Evolutionary conservation across 2,113 vertebrate species (phyloP).

Genomic region (Eurypyga helias): DNA sequence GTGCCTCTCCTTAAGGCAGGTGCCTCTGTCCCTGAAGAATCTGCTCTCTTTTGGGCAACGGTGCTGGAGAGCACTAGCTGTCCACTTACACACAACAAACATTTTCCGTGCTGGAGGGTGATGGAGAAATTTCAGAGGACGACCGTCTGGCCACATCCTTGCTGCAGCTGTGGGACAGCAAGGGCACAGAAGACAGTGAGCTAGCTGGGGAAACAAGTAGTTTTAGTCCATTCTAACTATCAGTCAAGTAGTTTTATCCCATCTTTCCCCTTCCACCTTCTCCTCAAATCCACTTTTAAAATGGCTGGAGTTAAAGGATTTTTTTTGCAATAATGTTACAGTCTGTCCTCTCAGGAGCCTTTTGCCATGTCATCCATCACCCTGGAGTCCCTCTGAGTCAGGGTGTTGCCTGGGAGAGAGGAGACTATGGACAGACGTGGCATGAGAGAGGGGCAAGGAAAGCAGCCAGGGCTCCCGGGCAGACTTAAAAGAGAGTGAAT

Average conservation of each 20-base stretch:
- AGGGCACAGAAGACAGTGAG: background rate
- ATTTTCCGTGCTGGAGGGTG: background rate
- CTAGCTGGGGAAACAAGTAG: background rate
- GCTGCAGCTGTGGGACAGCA: background rate
- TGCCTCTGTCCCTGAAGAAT: background rate
- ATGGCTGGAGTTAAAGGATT: background rate
- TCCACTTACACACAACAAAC: background rate
- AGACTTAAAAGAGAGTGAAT: slow-evolving; percentile 55
- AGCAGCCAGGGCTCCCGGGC: slow-evolving; percentile 32
- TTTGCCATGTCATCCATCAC: background rate
- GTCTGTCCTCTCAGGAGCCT: background rate
- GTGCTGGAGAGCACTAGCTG: background rate
- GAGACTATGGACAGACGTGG: background rate
- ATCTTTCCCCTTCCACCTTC: background rate
- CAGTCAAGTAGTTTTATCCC: background rate
- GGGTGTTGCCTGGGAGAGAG: background rate
- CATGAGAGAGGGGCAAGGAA: background rate
- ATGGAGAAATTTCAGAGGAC: background rate
- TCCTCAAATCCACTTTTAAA: background rate
- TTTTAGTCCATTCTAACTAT: background rate
- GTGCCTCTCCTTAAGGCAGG: background rate
- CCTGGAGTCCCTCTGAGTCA: background rate
- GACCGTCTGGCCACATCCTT: background rate
- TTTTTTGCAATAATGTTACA: background rate
- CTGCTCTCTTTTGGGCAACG: background rate